A percentile compares a stretch with the other conserved stretches of the same genome.
phyloP scores from a whole-genome alignment of 2,888 invertebrate genomes.

The Amphipyra berbera region DNA sequence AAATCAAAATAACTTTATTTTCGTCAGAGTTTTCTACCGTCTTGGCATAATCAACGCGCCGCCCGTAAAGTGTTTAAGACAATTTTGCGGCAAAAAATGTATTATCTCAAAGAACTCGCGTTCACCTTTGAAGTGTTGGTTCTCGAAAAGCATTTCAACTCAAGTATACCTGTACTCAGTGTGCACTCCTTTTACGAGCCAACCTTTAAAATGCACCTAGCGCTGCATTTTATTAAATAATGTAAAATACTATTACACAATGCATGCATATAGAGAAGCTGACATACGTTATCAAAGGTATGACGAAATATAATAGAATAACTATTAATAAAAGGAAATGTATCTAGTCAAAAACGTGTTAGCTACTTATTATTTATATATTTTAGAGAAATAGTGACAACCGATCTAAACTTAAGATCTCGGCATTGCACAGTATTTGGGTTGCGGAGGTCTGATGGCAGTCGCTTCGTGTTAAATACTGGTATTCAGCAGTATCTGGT shows the following conservation, averaged over 20 bases:
- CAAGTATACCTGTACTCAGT: background rate
- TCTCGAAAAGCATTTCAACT: constrained; percentile 46
- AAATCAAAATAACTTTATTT: constrained; percentile 87
- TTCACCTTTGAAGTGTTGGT: constrained; percentile 74
- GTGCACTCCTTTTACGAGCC: constrained; percentile 1
- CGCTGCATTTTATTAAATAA: background rate
- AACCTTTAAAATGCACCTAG: constrained; percentile 1
- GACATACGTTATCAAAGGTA: background rate
- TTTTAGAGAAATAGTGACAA: too few species aligned
- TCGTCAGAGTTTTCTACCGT: constrained; percentile 80
- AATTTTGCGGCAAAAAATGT: constrained; percentile 80
- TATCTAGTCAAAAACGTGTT: too few species aligned
- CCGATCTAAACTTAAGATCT: too few species aligned
- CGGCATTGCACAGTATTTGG: too few species aligned
- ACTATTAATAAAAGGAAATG: too few species aligned
- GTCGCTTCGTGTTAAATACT: too few species aligned
- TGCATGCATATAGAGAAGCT: background rate
- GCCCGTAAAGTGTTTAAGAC: constrained; percentile 82
- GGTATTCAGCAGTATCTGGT: too few species aligned
- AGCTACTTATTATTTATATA: too few species aligned
- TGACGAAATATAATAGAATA: too few species aligned
- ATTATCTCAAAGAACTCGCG: constrained; percentile 74
- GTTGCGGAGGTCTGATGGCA: too few species aligned
- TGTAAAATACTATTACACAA: background rate
- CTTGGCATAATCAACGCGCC: constrained; percentile 84